Base-by-base conservation (phyloP, 2,797 vertebrate species). In the Diglossa cyanea region DNA sequence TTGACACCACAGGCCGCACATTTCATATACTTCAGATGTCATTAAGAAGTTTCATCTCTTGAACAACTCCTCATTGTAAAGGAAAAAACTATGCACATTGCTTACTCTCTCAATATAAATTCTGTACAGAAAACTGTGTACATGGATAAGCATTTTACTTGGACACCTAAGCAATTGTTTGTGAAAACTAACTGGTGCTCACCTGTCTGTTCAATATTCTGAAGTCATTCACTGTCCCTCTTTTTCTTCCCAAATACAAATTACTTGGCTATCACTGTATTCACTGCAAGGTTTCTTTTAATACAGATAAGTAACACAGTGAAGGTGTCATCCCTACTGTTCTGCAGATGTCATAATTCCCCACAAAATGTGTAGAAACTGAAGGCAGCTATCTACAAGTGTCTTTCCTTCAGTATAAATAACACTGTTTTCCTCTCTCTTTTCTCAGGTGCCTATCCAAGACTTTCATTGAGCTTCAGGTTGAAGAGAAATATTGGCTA, bases 401-500 rank as follows among this genome's bases (percentile, higher is more conserved):
- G n/a, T 39, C 23, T 75, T 73, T 70, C 53, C 40, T 80, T 50
- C 73, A 30, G 18, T 50, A 21, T 80, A 57, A 92, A 55, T 92
- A 87, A 95, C 0, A 0, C 13, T 72, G 3, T 19, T 94, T 63
- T 80, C 48, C 48, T 77, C 58, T 73, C 62, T 35, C 79, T 96
- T 92, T 68, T 83, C 63, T 11, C 66, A 99, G 99, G 99, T 98
- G 99, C 99, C 97, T 99, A 99, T 97, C 99, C 99, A 96, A 99
- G 99, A 97, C 98, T 99, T 86, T 99, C 99, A 53, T 97, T 99
- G 97, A 99, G 99, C 97, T 99, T 99, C 97, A 99, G 99, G 94
- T 97, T 99, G 97, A 99, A 99, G 97, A 98, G 99, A 95, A 99
- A 99, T 97, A 99, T 99, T 30, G 99, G 99, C 50, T 99, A 99